Percentiles rank a stretch among this genome's conserved stretches.
Conservation (phyloP, 2,113 vertebrate genomes). For the Salminus brasiliensis region DNA sequence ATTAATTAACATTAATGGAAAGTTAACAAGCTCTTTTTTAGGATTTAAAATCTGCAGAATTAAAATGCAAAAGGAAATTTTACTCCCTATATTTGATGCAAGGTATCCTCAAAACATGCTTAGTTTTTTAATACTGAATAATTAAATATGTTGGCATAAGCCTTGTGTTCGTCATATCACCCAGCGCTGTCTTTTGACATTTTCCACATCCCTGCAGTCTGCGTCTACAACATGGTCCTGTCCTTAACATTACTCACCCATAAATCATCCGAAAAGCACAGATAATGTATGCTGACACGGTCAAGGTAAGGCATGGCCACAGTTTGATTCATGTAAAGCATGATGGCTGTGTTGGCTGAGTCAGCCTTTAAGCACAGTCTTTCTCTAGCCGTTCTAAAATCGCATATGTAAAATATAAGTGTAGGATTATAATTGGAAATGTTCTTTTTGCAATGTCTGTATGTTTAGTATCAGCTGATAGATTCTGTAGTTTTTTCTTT, state of each 20-base stretch:
- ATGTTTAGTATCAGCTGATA: no score
- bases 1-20: no score
- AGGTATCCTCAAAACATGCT: no score
- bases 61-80: no score
- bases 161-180: background rate
- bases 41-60: no score
- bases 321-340: background rate
- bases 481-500: no score
- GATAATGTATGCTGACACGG: slow-evolving; percentile 82
- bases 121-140: no score
- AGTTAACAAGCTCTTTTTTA: no score
- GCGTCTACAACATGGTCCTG: slow-evolving; percentile 18
- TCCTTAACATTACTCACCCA: slow-evolving; percentile 84
- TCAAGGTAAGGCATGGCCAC: slow-evolving; percentile 50
- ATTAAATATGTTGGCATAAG: no score
- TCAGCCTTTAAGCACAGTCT: background rate
- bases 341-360: background rate
- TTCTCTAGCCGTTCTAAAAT: background rate
- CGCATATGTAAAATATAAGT: background rate
- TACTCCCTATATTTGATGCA: no score
- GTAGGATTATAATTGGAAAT: background rate
- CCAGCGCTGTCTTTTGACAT: no score
- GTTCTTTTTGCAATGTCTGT: no score
- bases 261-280: slow-evolving; percentile 93
- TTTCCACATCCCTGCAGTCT: background rate